phyloP scores from a whole-genome alignment of 2,113 vertebrate genomes.

The Oceanites oceanicus region DNA sequence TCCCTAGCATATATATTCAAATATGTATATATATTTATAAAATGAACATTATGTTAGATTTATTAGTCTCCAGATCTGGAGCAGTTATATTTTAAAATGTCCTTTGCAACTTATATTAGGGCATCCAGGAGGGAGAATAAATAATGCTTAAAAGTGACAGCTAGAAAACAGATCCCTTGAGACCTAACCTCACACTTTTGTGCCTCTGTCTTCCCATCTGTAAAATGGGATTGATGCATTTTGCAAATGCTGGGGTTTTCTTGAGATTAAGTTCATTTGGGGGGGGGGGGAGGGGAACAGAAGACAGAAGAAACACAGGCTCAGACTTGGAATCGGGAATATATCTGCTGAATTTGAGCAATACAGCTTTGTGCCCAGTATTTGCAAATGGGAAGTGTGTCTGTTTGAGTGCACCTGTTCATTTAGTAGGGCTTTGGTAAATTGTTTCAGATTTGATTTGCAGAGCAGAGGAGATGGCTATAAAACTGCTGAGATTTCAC shows the following conservation, averaged over 20 bases:
- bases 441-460: not conserved
- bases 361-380: not conserved
- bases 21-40: slow-evolving; percentile 4
- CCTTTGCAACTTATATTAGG: not conserved
- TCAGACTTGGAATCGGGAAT: not conserved
- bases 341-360: not conserved
- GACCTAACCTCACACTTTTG: not conserved
- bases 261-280: not conserved
- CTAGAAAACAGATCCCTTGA: not conserved
- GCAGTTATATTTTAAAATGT: not conserved
- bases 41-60: slow-evolving; percentile 6
- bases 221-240: not conserved
- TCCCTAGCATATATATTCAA: not conserved
- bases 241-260: not conserved
- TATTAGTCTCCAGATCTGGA: slow-evolving; percentile 18
- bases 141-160: not conserved
- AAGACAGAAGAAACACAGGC: not conserved
- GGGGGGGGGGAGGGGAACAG: too few relatives aligned
- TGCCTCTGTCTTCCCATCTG: not conserved
- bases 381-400: not conserved
- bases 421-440: not conserved
- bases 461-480: not conserved
- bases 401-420: not conserved
- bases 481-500: slow-evolving; percentile 1
- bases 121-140: not conserved